These are phyloP conservation scores for Pterocles burchelli DNA, from an alignment of 2,113 vertebrate genomes.

Conservation along the genomic window DNA sequence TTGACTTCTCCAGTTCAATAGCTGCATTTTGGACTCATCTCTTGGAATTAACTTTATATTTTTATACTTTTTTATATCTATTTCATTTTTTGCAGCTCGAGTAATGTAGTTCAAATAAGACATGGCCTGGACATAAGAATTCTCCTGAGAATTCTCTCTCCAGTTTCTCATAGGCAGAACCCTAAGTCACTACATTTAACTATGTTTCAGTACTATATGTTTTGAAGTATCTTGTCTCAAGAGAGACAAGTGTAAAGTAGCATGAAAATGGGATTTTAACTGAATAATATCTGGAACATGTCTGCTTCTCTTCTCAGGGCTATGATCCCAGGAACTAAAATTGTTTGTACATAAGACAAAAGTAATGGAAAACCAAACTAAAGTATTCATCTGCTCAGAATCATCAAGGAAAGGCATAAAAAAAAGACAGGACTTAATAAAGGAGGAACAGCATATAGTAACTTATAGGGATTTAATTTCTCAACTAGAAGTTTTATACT, in stretches of 20 bases:
- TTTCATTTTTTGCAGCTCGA: not conserved
- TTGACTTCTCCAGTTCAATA: not conserved
- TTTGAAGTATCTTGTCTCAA: not conserved
- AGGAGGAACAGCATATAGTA: not conserved
- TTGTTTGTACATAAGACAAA: not conserved
- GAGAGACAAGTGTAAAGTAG: not conserved
- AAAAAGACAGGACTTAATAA: not conserved
- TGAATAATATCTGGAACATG: not conserved
- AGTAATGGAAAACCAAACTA: not conserved
- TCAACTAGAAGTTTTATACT: not conserved
- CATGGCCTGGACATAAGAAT: not conserved
- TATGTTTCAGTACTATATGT: not conserved
- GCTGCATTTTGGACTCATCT: not conserved
- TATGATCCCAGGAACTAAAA: not conserved
- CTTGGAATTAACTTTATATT: not conserved
- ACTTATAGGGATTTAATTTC: not conserved
- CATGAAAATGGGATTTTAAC: not conserved
- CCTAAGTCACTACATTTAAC: not conserved
- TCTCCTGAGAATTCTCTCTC: not conserved
- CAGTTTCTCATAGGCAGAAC: not conserved
- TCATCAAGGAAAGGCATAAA: not conserved
- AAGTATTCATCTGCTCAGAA: not conserved
- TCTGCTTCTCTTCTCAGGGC: not conserved
- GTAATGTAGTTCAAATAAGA: not conserved
- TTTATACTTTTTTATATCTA: not conserved